Evolutionary conservation across 2,113 vertebrate species (phyloP).

Genomic region (Haplochromis vanheusdeni): DNA sequence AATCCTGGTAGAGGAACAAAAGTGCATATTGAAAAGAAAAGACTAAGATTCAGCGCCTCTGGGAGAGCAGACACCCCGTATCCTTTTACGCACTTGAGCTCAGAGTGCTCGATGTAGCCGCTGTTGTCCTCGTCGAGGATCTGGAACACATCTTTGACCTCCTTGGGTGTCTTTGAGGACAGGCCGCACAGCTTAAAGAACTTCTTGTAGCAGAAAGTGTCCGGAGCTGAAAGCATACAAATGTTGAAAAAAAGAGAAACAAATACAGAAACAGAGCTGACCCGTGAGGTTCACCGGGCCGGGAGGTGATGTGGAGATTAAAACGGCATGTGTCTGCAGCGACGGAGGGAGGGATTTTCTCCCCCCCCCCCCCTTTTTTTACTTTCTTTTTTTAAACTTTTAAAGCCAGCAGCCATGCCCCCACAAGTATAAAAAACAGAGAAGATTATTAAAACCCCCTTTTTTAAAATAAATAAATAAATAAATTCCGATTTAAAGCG

Average conservation of each 20-base stretch:
- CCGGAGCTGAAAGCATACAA: conserved; percentile 74
- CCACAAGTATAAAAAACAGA: background rate
- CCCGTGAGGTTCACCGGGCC: background rate
- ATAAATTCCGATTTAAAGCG: background rate
- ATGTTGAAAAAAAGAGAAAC: background rate
- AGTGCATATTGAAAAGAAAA: background rate
- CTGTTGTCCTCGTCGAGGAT: conserved; percentile 89
- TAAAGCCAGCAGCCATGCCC: background rate
- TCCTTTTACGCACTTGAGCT: conserved; percentile 81
- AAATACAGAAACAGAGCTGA: background rate
- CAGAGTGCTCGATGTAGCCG: conserved; percentile 90
- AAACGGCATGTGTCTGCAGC: background rate
- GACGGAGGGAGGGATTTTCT: background rate
- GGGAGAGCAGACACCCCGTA: background rate
- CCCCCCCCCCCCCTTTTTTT: fast-evolving
- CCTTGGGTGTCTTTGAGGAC: conserved; percentile 82
- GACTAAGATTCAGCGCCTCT: background rate
- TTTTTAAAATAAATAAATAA: background rate
- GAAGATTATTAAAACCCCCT: conserved; percentile 3
- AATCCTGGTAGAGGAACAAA: background rate
- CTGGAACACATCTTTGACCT: conserved; percentile 86
- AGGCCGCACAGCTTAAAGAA: conserved; percentile 93
- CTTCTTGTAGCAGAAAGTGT: conserved; percentile 90
- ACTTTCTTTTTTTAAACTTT: background rate
- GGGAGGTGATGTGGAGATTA: conserved; percentile 21